phyloP scores from a whole-genome alignment of 2,113 vertebrate species.

The Sula dactylatra region DNA sequence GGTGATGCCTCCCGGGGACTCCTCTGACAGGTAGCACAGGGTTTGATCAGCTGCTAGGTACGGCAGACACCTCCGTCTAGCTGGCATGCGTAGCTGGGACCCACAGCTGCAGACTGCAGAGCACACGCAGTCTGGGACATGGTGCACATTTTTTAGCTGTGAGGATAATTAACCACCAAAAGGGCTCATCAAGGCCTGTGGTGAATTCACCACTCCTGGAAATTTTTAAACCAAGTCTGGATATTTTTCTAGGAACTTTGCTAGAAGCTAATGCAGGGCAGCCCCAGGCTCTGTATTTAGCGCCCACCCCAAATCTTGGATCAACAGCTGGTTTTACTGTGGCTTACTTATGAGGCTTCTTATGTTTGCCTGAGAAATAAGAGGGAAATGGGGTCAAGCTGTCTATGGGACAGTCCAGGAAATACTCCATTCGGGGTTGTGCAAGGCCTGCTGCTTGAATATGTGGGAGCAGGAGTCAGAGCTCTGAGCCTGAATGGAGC shows the following conservation, averaged over 20 bases:
- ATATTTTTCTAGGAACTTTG: conserved; percentile 4
- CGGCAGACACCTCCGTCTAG: neutral
- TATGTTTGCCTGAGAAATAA: neutral
- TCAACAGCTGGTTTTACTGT: neutral
- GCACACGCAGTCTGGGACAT: neutral
- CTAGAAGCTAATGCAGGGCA: neutral
- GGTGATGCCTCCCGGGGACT: neutral
- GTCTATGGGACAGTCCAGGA: neutral
- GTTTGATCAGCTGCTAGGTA: neutral
- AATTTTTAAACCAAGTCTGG: neutral
- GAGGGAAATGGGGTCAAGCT: neutral
- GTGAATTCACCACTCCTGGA: neutral
- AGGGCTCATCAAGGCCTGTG: neutral
- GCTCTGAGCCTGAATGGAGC: neutral
- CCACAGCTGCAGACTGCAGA: neutral
- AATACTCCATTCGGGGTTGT: neutral
- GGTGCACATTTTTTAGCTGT: neutral
- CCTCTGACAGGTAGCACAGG: neutral
- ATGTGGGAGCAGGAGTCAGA: neutral
- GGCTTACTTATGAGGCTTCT: neutral
- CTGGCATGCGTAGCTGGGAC: neutral
- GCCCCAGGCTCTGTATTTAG: neutral
- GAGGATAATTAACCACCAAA: neutral
- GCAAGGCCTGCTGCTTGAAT: neutral
- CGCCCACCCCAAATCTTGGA: neutral